Percentiles rank a stretch among this genome's conserved stretches.
Conservation (phyloP, 2,797 vertebrate species). For the Uromys caudimaculatus region DNA sequence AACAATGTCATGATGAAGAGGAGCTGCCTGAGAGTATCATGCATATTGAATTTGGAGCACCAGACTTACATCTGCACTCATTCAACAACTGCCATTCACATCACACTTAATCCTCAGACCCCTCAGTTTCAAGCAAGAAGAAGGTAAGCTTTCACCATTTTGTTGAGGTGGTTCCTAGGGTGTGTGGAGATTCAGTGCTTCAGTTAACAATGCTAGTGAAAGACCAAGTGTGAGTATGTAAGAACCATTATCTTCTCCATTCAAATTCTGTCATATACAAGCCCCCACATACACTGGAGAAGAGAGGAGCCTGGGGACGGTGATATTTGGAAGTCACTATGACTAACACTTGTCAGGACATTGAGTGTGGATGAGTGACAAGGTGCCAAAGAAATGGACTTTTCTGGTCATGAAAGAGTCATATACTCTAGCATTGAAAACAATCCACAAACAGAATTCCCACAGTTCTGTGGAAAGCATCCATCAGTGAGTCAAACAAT, state of each 20-base stretch:
- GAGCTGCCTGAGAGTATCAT: background rate
- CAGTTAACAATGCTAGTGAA: no score
- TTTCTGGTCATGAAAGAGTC: background rate
- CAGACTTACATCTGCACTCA: background rate
- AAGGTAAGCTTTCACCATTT: background rate
- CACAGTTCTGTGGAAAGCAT: background rate
- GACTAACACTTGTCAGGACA: background rate
- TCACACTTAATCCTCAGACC: background rate
- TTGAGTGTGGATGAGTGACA: no score
- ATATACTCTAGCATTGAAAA: background rate
- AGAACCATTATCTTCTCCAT: background rate
- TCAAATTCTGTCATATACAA: background rate
- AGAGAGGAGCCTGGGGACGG: background rate
- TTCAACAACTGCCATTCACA: background rate
- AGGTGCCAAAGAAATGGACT: background rate
- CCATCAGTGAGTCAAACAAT: background rate
- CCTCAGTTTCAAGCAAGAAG: background rate
- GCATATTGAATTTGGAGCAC: background rate
- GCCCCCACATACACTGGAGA: fast-evolving
- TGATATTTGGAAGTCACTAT: background rate
- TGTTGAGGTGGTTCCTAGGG: background rate
- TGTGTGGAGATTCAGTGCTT: background rate
- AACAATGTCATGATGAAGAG: background rate
- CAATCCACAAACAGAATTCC: background rate
- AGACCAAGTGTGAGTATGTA: background rate